phyloP scores from a whole-genome alignment of 2,888 invertebrate species.

The Cephus nigrinus region DNA sequence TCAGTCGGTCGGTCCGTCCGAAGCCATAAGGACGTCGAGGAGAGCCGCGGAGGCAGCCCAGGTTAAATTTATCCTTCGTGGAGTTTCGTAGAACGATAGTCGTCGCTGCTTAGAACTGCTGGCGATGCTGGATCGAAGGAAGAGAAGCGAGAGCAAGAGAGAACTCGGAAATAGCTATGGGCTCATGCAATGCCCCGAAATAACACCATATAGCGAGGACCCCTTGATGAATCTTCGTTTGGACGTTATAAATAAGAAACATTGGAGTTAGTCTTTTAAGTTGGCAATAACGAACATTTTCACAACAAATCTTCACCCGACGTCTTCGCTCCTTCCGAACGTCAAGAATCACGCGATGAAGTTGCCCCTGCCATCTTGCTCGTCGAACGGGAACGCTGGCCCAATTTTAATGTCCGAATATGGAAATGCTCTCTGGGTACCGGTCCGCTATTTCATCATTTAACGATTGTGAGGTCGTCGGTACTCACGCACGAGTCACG shows the following conservation, averaged over 20 bases:
- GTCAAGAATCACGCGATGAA: neutral
- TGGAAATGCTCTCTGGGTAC: slow-evolving; percentile 27
- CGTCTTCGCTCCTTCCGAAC: no score
- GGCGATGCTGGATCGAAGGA: slow-evolving; percentile 24
- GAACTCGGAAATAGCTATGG: slow-evolving; percentile 23
- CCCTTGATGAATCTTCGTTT: neutral
- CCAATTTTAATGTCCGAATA: slow-evolving; percentile 34
- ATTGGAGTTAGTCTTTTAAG: no score
- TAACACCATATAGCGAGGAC: slow-evolving; percentile 29
- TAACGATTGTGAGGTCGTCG: slow-evolving; percentile 12
- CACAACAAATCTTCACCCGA: no score
- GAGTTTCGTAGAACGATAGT: slow-evolving; percentile 41
- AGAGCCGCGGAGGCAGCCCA: slow-evolving; percentile 8
- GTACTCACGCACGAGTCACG: neutral
- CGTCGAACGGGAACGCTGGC: slow-evolving; percentile 21
- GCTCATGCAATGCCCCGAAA: slow-evolving; percentile 23
- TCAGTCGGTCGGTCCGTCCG: neutral
- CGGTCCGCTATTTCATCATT: slow-evolving; percentile 31
- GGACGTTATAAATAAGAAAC: neutral
- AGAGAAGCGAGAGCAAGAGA: slow-evolving; percentile 6
- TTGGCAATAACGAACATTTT: no score
- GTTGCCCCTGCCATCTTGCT: neutral
- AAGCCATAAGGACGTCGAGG: neutral
- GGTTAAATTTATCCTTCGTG: slow-evolving; percentile 58
- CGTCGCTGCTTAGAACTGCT: slow-evolving; percentile 5